These are phyloP conservation scores for Saiga tatarica DNA, from an alignment of 2,113 vertebrate species.

Conservation along the genomic window DNA sequence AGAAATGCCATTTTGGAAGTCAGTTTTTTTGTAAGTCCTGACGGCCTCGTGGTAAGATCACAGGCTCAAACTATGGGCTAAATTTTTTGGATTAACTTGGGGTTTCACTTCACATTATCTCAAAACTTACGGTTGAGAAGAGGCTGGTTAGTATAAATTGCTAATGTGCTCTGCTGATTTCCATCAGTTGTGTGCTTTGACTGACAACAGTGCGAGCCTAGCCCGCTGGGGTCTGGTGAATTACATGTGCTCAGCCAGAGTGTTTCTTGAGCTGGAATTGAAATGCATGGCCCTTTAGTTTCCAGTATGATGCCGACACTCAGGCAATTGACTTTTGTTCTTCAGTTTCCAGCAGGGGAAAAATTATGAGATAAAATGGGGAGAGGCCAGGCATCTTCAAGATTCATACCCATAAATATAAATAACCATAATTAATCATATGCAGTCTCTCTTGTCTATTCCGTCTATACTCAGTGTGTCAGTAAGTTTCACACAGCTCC, in stretches of 20 bases:
- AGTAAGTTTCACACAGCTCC: background rate
- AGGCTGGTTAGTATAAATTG: slow-evolving; percentile 52
- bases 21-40: background rate
- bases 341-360: slow-evolving; percentile 51
- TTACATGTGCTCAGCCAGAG: slow-evolving; percentile 46
- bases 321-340: slow-evolving; percentile 66
- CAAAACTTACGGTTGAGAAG: slow-evolving; percentile 23
- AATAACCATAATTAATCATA: slow-evolving; percentile 64
- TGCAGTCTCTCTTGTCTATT: slow-evolving; percentile 28
- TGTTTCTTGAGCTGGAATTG: slow-evolving; percentile 61
- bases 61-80: background rate
- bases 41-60: background rate
- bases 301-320: slow-evolving; percentile 37
- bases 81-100: slow-evolving; percentile 43
- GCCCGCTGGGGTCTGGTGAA: slow-evolving; percentile 63
- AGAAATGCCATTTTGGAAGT: slow-evolving; percentile 46
- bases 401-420: slow-evolving; percentile 62
- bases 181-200: slow-evolving; percentile 54
- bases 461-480: slow-evolving; percentile 2
- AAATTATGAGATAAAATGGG: slow-evolving; percentile 64
- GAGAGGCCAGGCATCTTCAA: slow-evolving; percentile 41
- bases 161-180: slow-evolving; percentile 60
- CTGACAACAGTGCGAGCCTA: slow-evolving; percentile 38
- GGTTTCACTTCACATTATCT: slow-evolving; percentile 29
- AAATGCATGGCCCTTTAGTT: slow-evolving; percentile 52